Percentiles rank a stretch among this genome's conserved stretches.
Evolutionary conservation across 2,888 invertebrate genomes (phyloP).

Genomic region (Hydraecia micacea): DNA sequence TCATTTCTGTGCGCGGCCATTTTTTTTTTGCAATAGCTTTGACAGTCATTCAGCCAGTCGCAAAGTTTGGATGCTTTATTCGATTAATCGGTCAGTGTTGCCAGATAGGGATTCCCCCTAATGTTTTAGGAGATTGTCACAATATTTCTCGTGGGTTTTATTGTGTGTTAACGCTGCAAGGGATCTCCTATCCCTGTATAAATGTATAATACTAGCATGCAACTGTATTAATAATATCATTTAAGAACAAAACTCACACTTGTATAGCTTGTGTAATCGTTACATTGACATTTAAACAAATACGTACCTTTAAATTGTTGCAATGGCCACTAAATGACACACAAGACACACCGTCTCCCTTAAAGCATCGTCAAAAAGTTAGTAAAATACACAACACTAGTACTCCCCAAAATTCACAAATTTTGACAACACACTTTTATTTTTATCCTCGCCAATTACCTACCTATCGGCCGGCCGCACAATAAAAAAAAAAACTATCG

Average conservation of each 20-base stretch:
- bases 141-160: neutral
- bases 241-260: neutral
- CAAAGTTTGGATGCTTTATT: conserved; percentile 75
- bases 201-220: neutral
- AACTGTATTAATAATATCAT: neutral
- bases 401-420: neutral
- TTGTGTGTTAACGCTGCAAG: neutral
- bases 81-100: conserved; percentile 67
- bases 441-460: conserved; percentile 27
- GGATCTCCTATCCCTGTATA: neutral
- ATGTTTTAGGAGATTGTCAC: neutral
- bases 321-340: neutral
- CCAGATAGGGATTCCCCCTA: conserved; percentile 33
- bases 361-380: neutral
- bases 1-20: conserved; percentile 68
- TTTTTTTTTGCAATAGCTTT: conserved; percentile 60
- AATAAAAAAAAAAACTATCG: conserved; percentile 48
- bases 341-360: neutral
- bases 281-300: neutral
- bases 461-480: neutral
- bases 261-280: neutral
- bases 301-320: neutral
- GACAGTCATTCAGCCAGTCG: conserved; percentile 71
- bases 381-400: neutral
- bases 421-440: conserved; percentile 17